phyloP scores from a whole-genome alignment of 1,140 invertebrate genomes.

The Drosophila subobscura region DNA sequence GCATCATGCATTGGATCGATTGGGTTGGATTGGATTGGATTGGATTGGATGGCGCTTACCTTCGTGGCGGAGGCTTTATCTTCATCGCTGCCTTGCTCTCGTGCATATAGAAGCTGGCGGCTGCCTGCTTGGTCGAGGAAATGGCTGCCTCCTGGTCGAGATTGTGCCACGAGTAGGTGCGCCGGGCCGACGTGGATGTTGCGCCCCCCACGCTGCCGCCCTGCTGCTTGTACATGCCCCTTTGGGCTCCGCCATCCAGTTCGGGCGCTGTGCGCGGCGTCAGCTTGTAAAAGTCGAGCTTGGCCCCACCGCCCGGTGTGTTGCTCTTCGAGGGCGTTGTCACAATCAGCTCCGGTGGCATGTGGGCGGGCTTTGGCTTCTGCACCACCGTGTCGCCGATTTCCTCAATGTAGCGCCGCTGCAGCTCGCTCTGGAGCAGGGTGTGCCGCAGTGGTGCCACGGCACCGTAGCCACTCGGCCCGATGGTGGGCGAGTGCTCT shows the following conservation, averaged over 20 bases:
- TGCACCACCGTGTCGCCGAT: constrained; percentile 70
- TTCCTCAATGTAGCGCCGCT: constrained; percentile 74
- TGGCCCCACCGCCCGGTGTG: constrained; percentile 37
- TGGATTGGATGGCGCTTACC: constrained; percentile 23
- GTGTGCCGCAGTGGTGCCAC: constrained; percentile 67
- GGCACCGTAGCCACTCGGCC: constrained; percentile 49
- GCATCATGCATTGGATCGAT: too few species aligned
- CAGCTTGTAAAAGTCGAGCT: constrained; percentile 60
- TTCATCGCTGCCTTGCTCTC: constrained; percentile 45
- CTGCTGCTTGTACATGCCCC: constrained; percentile 9
- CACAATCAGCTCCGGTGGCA: constrained; percentile 82
- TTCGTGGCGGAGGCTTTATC: constrained; percentile 34
- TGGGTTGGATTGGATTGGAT: fast-evolving
- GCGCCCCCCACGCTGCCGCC: constrained; percentile 15
- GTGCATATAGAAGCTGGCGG: constrained; percentile 27
- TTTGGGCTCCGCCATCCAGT: constrained; percentile 7
- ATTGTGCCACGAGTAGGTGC: constrained; percentile 83
- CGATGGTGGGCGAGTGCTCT: constrained; percentile 54
- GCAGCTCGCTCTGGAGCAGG: constrained; percentile 73
- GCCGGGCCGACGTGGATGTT: constrained; percentile 28
- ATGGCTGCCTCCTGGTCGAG: constrained; percentile 56
- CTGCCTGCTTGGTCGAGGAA: not conserved
- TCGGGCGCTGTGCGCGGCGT: constrained; percentile 62
- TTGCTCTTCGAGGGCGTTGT: constrained; percentile 69
- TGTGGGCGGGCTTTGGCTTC: constrained; percentile 56